Evolutionary conservation across 2,888 invertebrate species (phyloP), one percentile per base, ranked within the genome.

Genomic region (Poecilobothrus nobilitatus): DNA sequence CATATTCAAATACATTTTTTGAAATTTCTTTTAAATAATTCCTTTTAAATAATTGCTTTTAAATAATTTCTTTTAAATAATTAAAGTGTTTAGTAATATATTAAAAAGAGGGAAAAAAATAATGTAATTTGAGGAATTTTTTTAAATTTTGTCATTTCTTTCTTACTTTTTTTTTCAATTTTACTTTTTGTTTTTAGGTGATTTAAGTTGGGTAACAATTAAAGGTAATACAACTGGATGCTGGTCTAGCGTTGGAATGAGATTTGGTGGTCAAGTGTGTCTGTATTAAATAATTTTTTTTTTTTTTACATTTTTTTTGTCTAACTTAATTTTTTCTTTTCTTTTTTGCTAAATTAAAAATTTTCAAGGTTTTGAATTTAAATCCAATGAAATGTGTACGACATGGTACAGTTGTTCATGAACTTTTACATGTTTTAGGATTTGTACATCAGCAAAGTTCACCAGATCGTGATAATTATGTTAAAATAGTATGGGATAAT

Each of bases 391-490:
- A 85, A 41, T 63, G 63, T 63, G 63, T 63, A 22, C 63, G 63
- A 21, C 63, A 63, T 22, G 78, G 76, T 10, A 91, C 90, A 0
- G 85, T 89, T 0, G 80, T 90, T 22, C 92, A 92, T 75, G 92
- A 92, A 78, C 79, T 92, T 69, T 86, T 91, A 78, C 92, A 92
- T 75, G 89, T 88, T 0, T 74, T 88, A 15, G 91, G 91, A 0
- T 91, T 92, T 78, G 83, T 89, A 77, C 92, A 92, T 77, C 91
- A 74, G 67, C 92, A 92, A 78, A 91, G 89, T 75, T 84, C 91
- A 0, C 85, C 84, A 1, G 89, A 91, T 75, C 82, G 91, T 0
- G 91, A 91, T 75, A 84, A 88, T 64, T 89, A 83, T 74, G 88
- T 89, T 1, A 79, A 75, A 0, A 84, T 92, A 27, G 81, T 83